Conservation (phyloP, 2,797 vertebrate species). For the Botia almorhae region DNA sequence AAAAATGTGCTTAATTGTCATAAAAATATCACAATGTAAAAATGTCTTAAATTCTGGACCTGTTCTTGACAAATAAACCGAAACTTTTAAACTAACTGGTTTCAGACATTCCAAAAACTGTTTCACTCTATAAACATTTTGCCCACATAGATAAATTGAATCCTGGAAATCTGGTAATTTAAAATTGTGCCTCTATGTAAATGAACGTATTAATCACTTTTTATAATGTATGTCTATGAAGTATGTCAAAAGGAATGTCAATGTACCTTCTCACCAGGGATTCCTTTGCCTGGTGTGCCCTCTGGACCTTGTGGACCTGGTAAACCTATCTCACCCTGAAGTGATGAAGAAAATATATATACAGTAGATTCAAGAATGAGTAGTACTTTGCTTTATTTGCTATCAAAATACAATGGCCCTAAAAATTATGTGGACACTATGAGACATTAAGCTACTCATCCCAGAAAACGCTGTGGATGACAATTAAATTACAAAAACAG, state of each 20-base stretch:
- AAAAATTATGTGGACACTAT: neutral
- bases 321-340: slow-evolving; percentile 83
- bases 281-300: slow-evolving; percentile 79
- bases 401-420: neutral
- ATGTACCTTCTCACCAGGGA: slow-evolving; percentile 83
- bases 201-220: neutral
- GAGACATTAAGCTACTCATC: too few species aligned
- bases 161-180: neutral
- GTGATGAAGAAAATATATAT: slow-evolving; percentile 22
- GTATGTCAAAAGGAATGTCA: neutral
- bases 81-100: neutral
- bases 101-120: neutral
- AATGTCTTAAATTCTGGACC: neutral
- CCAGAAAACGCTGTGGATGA: too few species aligned
- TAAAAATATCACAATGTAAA: neutral
- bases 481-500: too few species aligned
- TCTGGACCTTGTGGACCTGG: slow-evolving; percentile 78
- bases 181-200: neutral
- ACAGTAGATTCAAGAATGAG: neutral
- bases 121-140: neutral
- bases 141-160: neutral
- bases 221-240: neutral
- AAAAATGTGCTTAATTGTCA: neutral
- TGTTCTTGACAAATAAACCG: neutral
- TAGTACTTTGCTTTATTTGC: neutral